Base-by-base conservation (phyloP, 2,797 vertebrate species). In the Cossypha dichroa region DNA sequence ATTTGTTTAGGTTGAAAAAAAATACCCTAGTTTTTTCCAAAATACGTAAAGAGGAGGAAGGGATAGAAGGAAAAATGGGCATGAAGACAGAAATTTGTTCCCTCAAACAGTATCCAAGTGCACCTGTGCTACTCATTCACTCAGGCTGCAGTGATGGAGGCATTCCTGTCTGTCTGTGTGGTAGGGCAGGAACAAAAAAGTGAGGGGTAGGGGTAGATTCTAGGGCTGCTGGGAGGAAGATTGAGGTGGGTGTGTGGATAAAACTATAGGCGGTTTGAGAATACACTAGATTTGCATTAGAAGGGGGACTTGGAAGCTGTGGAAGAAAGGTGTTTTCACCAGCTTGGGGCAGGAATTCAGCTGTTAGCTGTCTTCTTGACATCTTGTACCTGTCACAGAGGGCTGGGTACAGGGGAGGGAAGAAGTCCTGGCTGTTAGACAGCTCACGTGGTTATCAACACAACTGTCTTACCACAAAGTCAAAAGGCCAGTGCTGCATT, bases 91-190 rank as follows among this genome's bases (percentile, higher is more conserved):
- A 55, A 48, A 43, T 58, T 43, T 1, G 31, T 78, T 78, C 40
- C 13, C 55, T 59, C 1, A 2, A 26, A 15, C 23, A 36, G 46
- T 8, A 0, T n/a, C 62, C 3, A 5, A 0, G 28, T 36, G 41
- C 23, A 21, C 4, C 60, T 59, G 23, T 51, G 73, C 58, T 72
- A 1, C 41, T 41, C 33, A 3, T 7, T 66, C 29, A 33, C 43
- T 31, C 3, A 2, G 25, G 38, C 22, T 63, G 64, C 48, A n/a
- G 78, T 14, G 70, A 9, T 58, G 46, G 40, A 69, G 43, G 34
- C 36, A 28, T 52, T 81, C 3, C 2, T 2, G 1, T 66, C 64
- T 72, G 10, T 60, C 23, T 11, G 15, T 40, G 29, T 34, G 48
- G 29, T 72, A 36, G 19, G 13, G 22, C 8, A 34, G 49, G 29